Base-by-base conservation (phyloP, 1,140 invertebrate species). In the Episyrphus balteatus region DNA sequence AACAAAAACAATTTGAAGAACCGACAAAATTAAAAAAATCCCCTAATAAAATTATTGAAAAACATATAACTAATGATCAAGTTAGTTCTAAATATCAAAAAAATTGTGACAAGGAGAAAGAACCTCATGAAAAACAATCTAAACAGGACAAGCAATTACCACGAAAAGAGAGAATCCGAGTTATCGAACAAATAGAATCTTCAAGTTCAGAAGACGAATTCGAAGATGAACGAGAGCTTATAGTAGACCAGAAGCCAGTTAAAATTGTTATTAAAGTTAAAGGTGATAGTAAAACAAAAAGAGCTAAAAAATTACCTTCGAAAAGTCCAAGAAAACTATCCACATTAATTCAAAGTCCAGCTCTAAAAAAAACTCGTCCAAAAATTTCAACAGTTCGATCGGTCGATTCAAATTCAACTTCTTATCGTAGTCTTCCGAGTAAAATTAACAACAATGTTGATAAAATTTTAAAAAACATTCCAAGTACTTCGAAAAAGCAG, bases 201-300 rank as follows among this genome's bases (percentile, higher is more conserved):
- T 17, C 15, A 53, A 14, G 8, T 10, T 19, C 15, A 5, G 39
- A 18, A 2, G 17, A 34, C 43, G 9, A 30, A 38, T 33, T n/a
- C 21, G 11, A 21, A 37, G 44, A 49, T 26, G 21, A 26, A 26
- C 36, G 36, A 37, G 6, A 37, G 10, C 36, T 37, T 5, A 10
- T 37, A 5, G 13, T 14, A 37, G n/a, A 9, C 0, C 57, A 60
- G 1, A 48, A 52, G 1, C 62, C 62, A 0, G 26, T 65, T 6
- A 59, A 65, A 45, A 62, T 65, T 14, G 54, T 65, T 12, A 65
- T 65, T 3, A 64, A 65, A 15, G 52, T 62, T 0, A 54, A 44
- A 15, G 60, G 58, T 42, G 62, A 65, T 34, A 53, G 38, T 7
- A 53, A 38, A 14, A 14, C 19, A 13, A 48, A 19, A 31, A 19